Percentiles rank a stretch among this genome's conserved stretches.
phyloP scores from a whole-genome alignment of 2,797 vertebrate genomes.

The Aeoliscus strigatus region DNA sequence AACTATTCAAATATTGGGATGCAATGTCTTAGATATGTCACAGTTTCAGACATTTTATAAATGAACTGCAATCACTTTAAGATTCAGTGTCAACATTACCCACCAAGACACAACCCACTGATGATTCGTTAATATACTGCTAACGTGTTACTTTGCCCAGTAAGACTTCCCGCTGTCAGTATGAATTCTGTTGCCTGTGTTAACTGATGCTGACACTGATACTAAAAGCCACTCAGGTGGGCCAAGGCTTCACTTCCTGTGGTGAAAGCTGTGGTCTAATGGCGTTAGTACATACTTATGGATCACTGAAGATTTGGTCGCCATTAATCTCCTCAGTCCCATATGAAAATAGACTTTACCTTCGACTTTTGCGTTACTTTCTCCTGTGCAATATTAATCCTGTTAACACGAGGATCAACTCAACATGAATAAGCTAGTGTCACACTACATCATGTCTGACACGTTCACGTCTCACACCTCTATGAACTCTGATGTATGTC shows the following conservation, averaged over 20 bases:
- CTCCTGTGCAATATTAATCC: slow-evolving; percentile 22
- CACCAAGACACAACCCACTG: no score
- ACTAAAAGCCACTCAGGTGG: slow-evolving; percentile 39
- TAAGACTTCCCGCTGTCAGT: no score
- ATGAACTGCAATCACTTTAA: no score
- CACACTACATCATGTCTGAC: no score
- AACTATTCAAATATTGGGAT: no score
- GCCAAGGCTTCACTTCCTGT: slow-evolving; percentile 26
- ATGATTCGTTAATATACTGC: no score
- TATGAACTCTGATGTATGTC: no score
- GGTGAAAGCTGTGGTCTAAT: slow-evolving; percentile 45
- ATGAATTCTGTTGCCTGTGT: slow-evolving; percentile 11
- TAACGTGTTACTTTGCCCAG: no score
- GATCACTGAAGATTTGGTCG: slow-evolving; percentile 45
- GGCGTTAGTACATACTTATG: slow-evolving; percentile 42
- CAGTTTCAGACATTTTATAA: no score
- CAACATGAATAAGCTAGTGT: slow-evolving; percentile 7
- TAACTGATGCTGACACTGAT: slow-evolving; percentile 29
- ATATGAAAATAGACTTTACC: slow-evolving; percentile 47
- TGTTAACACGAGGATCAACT: slow-evolving; percentile 12
- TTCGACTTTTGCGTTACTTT: slow-evolving; percentile 18
- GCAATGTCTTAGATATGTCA: no score
- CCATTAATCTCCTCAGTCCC: slow-evolving; percentile 48
- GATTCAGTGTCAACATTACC: no score
- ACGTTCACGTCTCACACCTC: no score